Evolutionary conservation across 2,888 invertebrate species (phyloP).

Genomic region (Parnassius apollo): DNA sequence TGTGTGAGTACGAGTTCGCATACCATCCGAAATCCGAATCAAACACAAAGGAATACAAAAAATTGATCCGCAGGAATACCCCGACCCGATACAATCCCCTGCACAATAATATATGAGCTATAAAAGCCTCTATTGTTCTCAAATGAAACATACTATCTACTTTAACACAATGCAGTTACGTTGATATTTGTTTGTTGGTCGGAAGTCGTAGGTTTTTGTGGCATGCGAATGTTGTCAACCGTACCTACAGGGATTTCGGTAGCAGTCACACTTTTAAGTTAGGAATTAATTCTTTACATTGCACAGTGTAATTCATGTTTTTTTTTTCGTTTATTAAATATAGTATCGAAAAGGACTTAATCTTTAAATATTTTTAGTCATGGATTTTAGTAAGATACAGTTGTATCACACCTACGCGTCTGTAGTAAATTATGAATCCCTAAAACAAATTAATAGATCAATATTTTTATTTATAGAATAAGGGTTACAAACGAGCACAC

Average conservation of each 20-base stretch:
- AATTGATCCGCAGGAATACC: constrained; percentile 52
- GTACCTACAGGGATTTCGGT: not conserved
- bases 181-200: not conserved
- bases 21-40: constrained; percentile 20
- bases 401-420: too few relatives aligned
- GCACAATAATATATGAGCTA: not conserved
- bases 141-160: not conserved
- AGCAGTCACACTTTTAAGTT: not conserved
- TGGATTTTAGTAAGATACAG: too few relatives aligned
- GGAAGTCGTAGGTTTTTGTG: not conserved
- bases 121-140: constrained; percentile 4
- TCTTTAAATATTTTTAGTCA: too few relatives aligned
- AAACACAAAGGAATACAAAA: constrained; percentile 44
- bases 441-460: too few relatives aligned
- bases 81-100: constrained; percentile 42
- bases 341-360: too few relatives aligned
- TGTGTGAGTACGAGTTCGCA: constrained; percentile 31
- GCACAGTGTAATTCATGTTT: too few relatives aligned
- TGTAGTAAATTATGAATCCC: too few relatives aligned
- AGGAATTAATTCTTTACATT: too few relatives aligned
- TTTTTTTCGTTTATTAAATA: too few relatives aligned
- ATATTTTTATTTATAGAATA: too few relatives aligned
- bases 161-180: not conserved
- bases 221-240: not conserved
- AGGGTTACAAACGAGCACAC: too few relatives aligned